These are phyloP conservation scores for Orchesella flavescens DNA, from an alignment of 2,888 invertebrate species.

Conservation along the genomic window DNA sequence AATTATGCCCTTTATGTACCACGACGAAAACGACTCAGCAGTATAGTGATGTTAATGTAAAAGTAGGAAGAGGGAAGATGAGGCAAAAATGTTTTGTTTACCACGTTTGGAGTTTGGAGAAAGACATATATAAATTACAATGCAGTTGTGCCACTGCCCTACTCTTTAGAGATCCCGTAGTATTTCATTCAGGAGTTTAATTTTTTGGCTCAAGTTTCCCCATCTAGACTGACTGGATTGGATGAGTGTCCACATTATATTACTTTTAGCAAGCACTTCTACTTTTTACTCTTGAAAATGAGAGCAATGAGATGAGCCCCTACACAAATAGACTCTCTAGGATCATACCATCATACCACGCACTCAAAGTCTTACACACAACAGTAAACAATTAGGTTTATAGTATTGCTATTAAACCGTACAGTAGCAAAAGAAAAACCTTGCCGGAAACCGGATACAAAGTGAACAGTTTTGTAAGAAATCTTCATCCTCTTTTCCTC, in stretches of 20 bases:
- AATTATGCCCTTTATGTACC: slow-evolving; percentile 45
- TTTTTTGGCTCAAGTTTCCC: slow-evolving; percentile 51
- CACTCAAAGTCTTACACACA: background rate
- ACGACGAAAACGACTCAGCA: background rate
- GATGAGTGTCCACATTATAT: background rate
- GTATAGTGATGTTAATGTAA: slow-evolving; percentile 1
- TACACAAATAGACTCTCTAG: background rate
- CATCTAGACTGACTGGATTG: slow-evolving; percentile 11
- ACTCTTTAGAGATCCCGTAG: background rate
- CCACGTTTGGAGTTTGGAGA: background rate
- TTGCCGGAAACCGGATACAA: slow-evolving; percentile 27
- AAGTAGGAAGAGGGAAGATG: background rate
- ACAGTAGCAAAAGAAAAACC: background rate
- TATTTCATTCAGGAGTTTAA: background rate
- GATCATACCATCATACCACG: background rate
- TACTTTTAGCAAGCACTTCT: background rate
- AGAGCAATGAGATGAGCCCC: background rate
- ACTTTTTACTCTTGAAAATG: slow-evolving; percentile 3
- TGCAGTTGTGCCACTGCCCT: slow-evolving; percentile 3
- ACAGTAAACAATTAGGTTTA: background rate
- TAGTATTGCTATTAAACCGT: background rate
- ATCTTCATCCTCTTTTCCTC: slow-evolving; percentile 2
- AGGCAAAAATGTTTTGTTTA: slow-evolving; percentile 21
- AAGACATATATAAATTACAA: background rate
- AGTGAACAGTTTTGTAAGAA: slow-evolving; percentile 13